Percentiles rank a stretch among this genome's conserved stretches.
Conservation (phyloP, 2,113 vertebrate genomes). For the Festucalex cinctus region DNA sequence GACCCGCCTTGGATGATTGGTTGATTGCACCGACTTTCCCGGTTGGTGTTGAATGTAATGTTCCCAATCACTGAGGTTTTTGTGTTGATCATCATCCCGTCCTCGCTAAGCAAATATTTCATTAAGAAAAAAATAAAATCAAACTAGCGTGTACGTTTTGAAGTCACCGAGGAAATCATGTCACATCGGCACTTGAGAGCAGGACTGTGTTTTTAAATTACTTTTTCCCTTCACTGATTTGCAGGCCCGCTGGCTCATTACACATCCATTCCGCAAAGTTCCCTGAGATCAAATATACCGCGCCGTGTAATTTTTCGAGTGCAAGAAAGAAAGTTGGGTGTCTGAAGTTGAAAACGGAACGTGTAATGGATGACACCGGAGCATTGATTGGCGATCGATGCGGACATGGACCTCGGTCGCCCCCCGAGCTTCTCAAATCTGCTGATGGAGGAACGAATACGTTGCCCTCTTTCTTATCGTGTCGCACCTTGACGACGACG, state of each 20-base stretch:
- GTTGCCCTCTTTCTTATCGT: neutral
- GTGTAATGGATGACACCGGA: neutral
- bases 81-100: neutral
- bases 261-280: neutral
- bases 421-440: neutral
- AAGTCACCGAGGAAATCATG: slow-evolving; percentile 5
- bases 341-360: neutral
- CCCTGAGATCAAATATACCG: neutral
- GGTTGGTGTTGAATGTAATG: neutral
- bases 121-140: neutral
- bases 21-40: neutral
- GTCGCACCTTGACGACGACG: neutral
- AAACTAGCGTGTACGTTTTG: neutral
- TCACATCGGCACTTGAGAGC: neutral
- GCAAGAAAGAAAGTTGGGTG: neutral
- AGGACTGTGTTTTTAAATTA: neutral
- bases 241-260: neutral
- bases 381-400: slow-evolving; percentile 1
- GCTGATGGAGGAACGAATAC: neutral
- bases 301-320: neutral
- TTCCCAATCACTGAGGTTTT: neutral
- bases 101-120: neutral
- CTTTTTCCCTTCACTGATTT: slow-evolving; percentile 8
- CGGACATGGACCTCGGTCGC: neutral
- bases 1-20: neutral